Base-by-base conservation (phyloP, 35 echinoderm and acorn worm species). In the Strongylocentrotus purpuratus region DNA sequence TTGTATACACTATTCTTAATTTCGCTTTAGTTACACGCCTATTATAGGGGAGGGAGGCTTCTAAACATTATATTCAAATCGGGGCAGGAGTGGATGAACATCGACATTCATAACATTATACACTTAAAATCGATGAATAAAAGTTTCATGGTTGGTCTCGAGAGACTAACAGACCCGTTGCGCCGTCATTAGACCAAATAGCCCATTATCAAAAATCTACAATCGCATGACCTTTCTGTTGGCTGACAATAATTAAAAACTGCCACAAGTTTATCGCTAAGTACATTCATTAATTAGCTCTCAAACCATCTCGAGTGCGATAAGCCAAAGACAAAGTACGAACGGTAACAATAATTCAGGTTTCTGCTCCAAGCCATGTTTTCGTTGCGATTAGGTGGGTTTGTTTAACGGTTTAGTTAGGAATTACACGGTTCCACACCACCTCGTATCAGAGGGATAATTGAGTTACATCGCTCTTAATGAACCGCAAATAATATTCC, bases 361-460 rank as follows among this genome's bases (percentile, higher is more conserved):
- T 15, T 35, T 89, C 33, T 89, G 32, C 11, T 31, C 87, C n/a
- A 7, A 5, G 87, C 31, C 87, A 89, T 89, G 87, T 89, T 89
- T 89, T 89, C 87, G 87, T 45, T 89, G 33, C 87, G 87, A 89
- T 89, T 46, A 89, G 32, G 15, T 18, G 3, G 33, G 87, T 89
- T 89, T 89, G 87, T 89, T 89, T 89, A 89, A 89, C 32, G 87
- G 87, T 89, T 89, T 89, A 89, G 87, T 45, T 89, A 89, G 87
- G 87, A 89, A 89, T 89, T 89, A 89, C 33, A 33, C 33, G 87
- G 45, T 89, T 15, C 32, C 0, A 89, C 32, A 33, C 85, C 33
- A 18, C 33, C 85, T 31, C 25, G 14, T 46, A 89, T 46, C 87
- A 46, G 32, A 31, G 87, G 85, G 87, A 89, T 89, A 89, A 89